Conservation (phyloP, 2,888 invertebrate species). For the Griposia aprilina region DNA sequence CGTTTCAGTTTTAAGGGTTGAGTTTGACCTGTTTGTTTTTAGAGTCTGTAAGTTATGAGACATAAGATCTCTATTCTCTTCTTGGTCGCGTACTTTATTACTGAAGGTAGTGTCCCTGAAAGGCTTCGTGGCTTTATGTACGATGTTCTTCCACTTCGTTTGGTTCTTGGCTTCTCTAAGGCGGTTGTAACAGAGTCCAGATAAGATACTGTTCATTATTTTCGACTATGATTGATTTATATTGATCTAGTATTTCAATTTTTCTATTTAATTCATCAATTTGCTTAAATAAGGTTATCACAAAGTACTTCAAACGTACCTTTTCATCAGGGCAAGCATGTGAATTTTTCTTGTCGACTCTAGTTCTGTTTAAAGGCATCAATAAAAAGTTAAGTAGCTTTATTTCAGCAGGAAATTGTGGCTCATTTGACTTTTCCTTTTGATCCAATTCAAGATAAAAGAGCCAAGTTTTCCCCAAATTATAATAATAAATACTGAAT, state of each 20-base stretch:
- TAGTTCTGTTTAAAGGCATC: neutral
- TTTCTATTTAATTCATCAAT: neutral
- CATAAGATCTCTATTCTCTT: too few species aligned
- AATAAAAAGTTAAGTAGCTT: neutral
- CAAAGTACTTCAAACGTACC: neutral
- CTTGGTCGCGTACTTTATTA: too few species aligned
- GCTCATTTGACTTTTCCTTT: neutral
- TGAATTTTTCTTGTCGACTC: too few species aligned
- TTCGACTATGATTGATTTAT: neutral
- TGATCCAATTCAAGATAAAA: conserved; percentile 43
- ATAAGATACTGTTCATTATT: neutral
- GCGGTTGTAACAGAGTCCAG: too few species aligned
- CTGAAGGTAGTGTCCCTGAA: too few species aligned
- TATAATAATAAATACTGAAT: conserved; percentile 51
- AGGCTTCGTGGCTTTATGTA: too few species aligned
- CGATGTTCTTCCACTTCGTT: too few species aligned
- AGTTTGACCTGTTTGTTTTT: neutral
- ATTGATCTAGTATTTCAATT: neutral
- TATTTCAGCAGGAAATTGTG: neutral
- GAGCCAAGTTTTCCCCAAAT: conserved; percentile 47
- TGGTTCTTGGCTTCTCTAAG: too few species aligned
- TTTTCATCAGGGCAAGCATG: neutral
- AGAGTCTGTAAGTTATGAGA: neutral
- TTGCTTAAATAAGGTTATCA: neutral
- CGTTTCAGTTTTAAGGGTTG: conserved; percentile 40